These are phyloP conservation scores for Matsumurasca onukii DNA, from an alignment of 1,140 invertebrate genomes.

Conservation along the genomic window DNA sequence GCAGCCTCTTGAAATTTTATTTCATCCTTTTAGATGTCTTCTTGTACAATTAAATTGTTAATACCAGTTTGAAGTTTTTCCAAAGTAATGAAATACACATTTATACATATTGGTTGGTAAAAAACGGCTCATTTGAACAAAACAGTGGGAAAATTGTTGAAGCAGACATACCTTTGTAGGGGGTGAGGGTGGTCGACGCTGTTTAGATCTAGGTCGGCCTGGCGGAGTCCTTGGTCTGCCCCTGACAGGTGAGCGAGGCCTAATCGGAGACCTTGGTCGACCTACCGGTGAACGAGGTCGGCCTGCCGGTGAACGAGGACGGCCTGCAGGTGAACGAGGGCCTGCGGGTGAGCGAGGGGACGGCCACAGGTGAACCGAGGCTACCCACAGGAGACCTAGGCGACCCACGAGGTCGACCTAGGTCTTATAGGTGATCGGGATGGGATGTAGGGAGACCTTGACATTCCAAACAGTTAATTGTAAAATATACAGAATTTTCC, in stretches of 20 bases:
- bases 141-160: too few species aligned
- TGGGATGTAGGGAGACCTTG: too few species aligned
- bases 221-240: constrained; percentile 32
- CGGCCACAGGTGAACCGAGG: background rate
- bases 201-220: constrained; percentile 2
- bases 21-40: too few species aligned
- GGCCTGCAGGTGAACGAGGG: constrained; percentile 19
- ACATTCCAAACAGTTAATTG: too few species aligned
- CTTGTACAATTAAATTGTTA: too few species aligned
- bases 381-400: background rate
- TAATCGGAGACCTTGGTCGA: constrained; percentile 8
- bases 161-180: constrained; percentile 7
- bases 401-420: background rate
- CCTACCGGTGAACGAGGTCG: background rate
- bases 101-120: too few species aligned
- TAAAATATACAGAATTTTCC: too few species aligned
- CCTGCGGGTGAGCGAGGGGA: background rate
- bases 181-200: constrained; percentile 25
- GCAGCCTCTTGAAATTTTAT: too few species aligned
- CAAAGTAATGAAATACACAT: too few species aligned
- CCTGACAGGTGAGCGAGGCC: constrained; percentile 24
- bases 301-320: background rate
- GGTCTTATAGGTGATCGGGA: background rate
- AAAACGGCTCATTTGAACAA: too few species aligned
- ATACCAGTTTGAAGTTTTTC: too few species aligned